A percentile compares a stretch with the other conserved stretches of the same genome.
Evolutionary conservation across 1,140 invertebrate species (phyloP).

Genomic region (Camponotus floridanus): DNA sequence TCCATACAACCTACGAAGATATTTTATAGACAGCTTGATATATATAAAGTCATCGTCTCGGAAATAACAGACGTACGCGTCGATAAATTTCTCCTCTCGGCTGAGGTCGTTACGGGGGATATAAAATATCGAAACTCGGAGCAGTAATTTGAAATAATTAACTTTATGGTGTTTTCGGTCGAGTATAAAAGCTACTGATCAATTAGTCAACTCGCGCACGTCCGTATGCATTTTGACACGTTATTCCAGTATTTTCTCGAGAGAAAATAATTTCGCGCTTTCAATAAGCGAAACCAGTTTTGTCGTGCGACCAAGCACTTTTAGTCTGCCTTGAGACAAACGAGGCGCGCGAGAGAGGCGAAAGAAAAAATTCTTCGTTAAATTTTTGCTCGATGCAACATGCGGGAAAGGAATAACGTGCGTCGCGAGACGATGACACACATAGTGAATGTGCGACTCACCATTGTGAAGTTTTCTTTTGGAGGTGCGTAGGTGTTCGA

Average conservation of each 20-base stretch:
- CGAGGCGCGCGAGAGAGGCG: not conserved
- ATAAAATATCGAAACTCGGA: not conserved
- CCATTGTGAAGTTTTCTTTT: constrained; percentile 80
- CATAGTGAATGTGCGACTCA: constrained; percentile 64
- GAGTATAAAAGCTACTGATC: constrained; percentile 13
- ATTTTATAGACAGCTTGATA: not conserved
- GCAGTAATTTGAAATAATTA: constrained; percentile 41
- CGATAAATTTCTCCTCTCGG: not conserved
- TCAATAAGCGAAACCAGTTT: constrained; percentile 3
- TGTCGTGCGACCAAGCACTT: not conserved
- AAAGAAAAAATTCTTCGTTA: constrained; percentile 15
- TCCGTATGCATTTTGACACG: not conserved
- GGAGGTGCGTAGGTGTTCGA: constrained; percentile 80
- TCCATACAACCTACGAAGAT: not conserved
- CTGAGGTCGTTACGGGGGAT: not conserved
- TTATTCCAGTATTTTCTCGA: not conserved
- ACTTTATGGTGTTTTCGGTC: constrained; percentile 2
- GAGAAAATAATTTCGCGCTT: constrained; percentile 27
- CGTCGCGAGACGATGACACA: not conserved
- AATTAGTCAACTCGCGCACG: constrained; percentile 23
- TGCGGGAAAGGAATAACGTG: constrained; percentile 1
- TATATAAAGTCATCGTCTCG: not conserved
- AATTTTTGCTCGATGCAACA: not conserved
- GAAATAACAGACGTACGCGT: not conserved
- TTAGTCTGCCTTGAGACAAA: not conserved